Percentiles rank a stretch among this genome's conserved stretches.
Conservation (phyloP, 2,797 vertebrate genomes). For the Meda fulgida region DNA sequence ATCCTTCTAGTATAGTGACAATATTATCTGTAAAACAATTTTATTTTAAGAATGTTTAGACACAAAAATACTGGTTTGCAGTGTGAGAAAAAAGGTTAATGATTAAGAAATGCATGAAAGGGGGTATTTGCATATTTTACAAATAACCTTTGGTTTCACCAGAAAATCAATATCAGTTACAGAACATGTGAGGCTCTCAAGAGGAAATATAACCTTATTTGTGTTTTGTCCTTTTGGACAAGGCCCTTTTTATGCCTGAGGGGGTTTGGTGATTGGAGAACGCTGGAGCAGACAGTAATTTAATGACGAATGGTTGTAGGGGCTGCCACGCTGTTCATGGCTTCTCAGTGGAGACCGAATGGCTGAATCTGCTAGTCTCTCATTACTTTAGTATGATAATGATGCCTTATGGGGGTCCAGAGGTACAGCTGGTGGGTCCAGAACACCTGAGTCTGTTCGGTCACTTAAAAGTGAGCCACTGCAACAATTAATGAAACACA, state of each 20-base stretch:
- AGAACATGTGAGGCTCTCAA: slow-evolving; percentile 11
- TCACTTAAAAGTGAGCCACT: slow-evolving; percentile 8
- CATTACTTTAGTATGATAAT: slow-evolving; percentile 56
- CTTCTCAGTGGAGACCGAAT: slow-evolving; percentile 22
- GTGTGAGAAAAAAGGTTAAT: not conserved
- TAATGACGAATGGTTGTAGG: slow-evolving; percentile 53
- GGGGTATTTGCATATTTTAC: slow-evolving; percentile 18
- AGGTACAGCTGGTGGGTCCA: slow-evolving; percentile 37
- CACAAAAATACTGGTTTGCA: not conserved
- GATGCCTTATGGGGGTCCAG: slow-evolving; percentile 37
- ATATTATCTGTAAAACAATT: not conserved
- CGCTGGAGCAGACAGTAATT: slow-evolving; percentile 39
- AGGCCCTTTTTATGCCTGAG: slow-evolving; percentile 30
- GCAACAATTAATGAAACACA: not conserved
- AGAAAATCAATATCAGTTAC: slow-evolving; percentile 38
- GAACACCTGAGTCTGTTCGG: slow-evolving; percentile 21
- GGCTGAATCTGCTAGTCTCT: slow-evolving; percentile 28
- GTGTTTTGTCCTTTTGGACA: slow-evolving; percentile 49
- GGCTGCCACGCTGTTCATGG: slow-evolving; percentile 11
- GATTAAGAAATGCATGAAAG: not conserved
- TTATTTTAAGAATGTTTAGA: not conserved
- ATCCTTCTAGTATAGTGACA: too few species aligned
- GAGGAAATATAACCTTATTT: slow-evolving; percentile 46
- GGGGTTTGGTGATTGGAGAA: slow-evolving; percentile 49
- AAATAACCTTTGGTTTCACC: slow-evolving; percentile 4